Percentiles rank a stretch among this genome's conserved stretches.
Evolutionary conservation across 92 coral and sea anemone species (phyloP).

Genomic region (Palythoa heliodiscus): DNA sequence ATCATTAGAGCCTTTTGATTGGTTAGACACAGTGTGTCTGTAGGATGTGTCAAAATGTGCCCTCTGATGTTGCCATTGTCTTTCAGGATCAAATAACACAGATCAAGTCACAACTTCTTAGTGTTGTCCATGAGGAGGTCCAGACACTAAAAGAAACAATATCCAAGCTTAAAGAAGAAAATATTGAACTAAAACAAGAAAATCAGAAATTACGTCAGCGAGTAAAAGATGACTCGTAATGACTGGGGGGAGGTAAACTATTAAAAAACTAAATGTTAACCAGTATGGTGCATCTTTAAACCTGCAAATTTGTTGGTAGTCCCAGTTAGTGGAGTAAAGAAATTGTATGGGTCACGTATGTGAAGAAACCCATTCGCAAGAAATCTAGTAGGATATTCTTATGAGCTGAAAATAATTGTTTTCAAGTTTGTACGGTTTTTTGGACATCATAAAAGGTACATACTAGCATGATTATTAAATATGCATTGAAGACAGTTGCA

Average conservation of each 20-base stretch:
- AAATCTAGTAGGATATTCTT: not conserved
- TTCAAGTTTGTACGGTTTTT: constrained; percentile 8
- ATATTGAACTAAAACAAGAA: constrained; percentile 88
- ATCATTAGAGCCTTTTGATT: too few species aligned
- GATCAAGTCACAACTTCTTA: constrained; percentile 90
- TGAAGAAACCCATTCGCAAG: not conserved
- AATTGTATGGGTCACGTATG: not conserved
- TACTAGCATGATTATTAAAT: not conserved
- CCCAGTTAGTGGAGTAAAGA: constrained; percentile 12
- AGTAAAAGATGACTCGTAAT: constrained; percentile 38
- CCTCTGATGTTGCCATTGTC: not conserved
- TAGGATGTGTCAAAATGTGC: not conserved
- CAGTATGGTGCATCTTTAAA: not conserved
- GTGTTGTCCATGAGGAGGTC: constrained; percentile 95
- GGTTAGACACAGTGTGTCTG: too few species aligned
- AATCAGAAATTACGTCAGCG: constrained; percentile 85
- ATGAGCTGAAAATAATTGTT: not conserved
- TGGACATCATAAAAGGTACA: not conserved
- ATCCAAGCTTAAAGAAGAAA: constrained; percentile 88
- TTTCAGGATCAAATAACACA: constrained; percentile 94
- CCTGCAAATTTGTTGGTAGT: not conserved
- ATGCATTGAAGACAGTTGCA: not conserved
- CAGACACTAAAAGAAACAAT: constrained; percentile 96
- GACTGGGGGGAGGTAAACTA: constrained; percentile 1
- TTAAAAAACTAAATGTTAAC: not conserved